Conservation (phyloP, 2,797 vertebrate species). For the Scomberomorus guttatus region DNA sequence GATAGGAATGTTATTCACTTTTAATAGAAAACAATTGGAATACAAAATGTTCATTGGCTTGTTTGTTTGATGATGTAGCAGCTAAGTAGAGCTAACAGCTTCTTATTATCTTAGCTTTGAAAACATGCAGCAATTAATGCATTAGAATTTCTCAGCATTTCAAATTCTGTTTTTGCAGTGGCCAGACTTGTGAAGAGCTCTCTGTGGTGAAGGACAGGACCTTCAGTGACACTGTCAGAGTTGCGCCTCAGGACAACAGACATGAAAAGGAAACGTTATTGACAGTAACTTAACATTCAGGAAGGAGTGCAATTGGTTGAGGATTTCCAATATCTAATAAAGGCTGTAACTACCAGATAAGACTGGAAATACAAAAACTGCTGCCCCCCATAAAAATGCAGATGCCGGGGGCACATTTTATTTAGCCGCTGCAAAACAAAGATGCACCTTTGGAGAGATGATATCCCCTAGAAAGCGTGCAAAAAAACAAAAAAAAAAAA, state of each 20-base stretch:
- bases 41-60: background rate
- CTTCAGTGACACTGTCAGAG: conserved; percentile 40
- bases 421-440: conserved; percentile 69
- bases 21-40: background rate
- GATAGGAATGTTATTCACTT: background rate
- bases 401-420: conserved; percentile 65
- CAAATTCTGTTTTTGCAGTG: conserved; percentile 4
- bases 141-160: conserved; percentile 18
- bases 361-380: conserved; percentile 38
- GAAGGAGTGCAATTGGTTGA: conserved; percentile 48
- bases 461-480: conserved; percentile 66
- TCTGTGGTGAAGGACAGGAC: conserved; percentile 41
- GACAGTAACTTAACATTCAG: conserved; percentile 67
- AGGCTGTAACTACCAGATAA: conserved; percentile 77
- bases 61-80: background rate
- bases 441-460: conserved; percentile 65
- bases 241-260: conserved; percentile 40
- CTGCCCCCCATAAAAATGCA: conserved; percentile 31
- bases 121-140: conserved; percentile 3
- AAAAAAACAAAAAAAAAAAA: conserved; percentile 28
- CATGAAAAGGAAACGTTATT: conserved; percentile 55
- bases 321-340: conserved; percentile 69
- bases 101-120: background rate
- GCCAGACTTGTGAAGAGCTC: conserved; percentile 8
- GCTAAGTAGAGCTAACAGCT: background rate